Evolutionary conservation across 2,888 invertebrate species (phyloP), one percentile per base, ranked within the genome.

Genomic region (Trichogramma evanescens): DNA sequence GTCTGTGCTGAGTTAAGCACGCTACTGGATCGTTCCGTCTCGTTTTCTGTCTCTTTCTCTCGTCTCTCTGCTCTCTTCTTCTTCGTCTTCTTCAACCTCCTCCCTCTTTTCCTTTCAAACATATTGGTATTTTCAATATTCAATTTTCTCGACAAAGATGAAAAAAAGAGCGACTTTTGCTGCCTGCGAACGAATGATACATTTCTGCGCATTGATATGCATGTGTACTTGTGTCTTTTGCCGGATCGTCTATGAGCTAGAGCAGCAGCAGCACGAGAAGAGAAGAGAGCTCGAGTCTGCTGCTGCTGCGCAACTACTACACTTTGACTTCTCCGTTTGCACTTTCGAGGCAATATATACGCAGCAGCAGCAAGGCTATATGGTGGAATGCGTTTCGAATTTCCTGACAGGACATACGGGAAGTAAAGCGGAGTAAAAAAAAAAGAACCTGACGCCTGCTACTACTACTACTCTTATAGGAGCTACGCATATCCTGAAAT

Each of bases 371-470:
- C 46, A 10, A 5, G 26, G 26, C 26, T 26, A 26, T 26, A 9
- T n/a, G 9, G n/a, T 45, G 8, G 63, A 60, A 58, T 56, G 63
- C 61, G 63, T 63, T 63, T 63, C 58, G 61, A 57, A 54, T 63
- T 59, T 59, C 63, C 13, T 57, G 63, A 61, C 59, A 64, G 59
- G 56, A 26, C 26, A 26, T 26, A 26, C 26, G 26, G 26, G 26
- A 26, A 26, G 26, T 26, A 26, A 26, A 26, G 26, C 26, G 26
- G 26, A 26, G 26, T 1, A 26, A 26, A 26, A 26, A 26, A 26
- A 26, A 26, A 26, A 26, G 26, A 26, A 26, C 26, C 26, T 26
- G 26, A 26, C 26, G 26, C 26, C 26, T 26, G 26, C 26, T 26
- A 26, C 26, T 26, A 26, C 26, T 26, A 26, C 26, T 26, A 26